A percentile compares a stretch with the other conserved stretches of the same genome.
Conservation (phyloP, 2,797 vertebrate species). For the Micromesistius poutassou region DNA sequence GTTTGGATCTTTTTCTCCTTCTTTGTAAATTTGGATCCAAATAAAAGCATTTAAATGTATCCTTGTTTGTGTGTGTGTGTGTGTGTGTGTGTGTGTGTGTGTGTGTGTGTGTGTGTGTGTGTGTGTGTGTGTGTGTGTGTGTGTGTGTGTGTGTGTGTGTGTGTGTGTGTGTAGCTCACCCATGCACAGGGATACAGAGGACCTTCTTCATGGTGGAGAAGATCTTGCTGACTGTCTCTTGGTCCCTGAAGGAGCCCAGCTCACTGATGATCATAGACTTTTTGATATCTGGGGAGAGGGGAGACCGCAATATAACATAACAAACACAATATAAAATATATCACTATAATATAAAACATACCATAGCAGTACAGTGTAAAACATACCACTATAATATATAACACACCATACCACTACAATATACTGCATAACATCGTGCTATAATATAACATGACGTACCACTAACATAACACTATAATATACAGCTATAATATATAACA, state of each 20-base stretch:
- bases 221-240: conserved; percentile 78
- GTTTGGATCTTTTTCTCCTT: no score
- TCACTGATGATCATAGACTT: conserved; percentile 91
- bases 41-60: no score
- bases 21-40: no score
- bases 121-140: not conserved
- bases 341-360: not conserved
- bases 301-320: not conserved
- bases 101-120: not conserved
- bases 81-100: not conserved
- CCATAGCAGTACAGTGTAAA: not conserved
- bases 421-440: not conserved
- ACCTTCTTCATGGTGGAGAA: conserved; percentile 91
- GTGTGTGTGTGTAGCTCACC: conserved; percentile 65
- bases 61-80: no score
- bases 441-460: not conserved
- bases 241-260: conserved; percentile 82
- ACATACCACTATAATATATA: not conserved
- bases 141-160: not conserved
- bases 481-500: not conserved
- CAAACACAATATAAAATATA: not conserved
- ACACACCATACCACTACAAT: not conserved
- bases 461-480: not conserved
- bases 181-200: conserved; percentile 88
- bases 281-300: conserved; percentile 79